Evolutionary conservation across 2,113 vertebrate genomes (phyloP).

Genomic region (Rutilus rutilus): DNA sequence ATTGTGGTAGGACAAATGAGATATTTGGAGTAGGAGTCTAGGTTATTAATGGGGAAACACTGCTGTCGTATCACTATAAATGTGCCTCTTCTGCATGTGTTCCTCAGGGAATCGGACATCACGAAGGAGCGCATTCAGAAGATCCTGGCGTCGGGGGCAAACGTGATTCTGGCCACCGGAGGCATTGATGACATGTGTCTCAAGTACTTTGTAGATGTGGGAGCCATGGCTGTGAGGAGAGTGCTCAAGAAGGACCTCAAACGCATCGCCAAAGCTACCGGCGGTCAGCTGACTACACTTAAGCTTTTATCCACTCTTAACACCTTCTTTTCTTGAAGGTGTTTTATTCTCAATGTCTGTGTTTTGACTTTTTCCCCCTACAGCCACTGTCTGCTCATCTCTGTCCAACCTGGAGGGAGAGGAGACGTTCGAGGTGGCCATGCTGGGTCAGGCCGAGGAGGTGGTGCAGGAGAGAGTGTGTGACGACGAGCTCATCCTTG

Average conservation of each 20-base stretch:
- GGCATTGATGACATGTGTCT: conserved; percentile 98
- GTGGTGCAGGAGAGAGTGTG: conserved; percentile 94
- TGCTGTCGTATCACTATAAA: too few relatives aligned
- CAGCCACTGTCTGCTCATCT: conserved; percentile 89
- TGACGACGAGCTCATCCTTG: conserved; percentile 94
- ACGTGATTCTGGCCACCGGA: conserved; percentile 92
- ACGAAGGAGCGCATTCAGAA: conserved; percentile 98
- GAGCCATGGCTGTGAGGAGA: conserved; percentile 94
- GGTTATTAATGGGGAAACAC: too few relatives aligned
- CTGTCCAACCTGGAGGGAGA: conserved; percentile 97
- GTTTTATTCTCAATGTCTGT: background rate
- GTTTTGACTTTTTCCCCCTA: conserved; percentile 42
- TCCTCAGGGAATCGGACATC: conserved; percentile 91
- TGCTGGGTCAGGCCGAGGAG: conserved; percentile 96
- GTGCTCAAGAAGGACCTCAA: conserved; percentile 95
- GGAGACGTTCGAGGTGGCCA: conserved; percentile 90
- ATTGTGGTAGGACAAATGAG: too few relatives aligned
- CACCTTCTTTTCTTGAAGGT: background rate
- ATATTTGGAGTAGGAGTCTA: too few relatives aligned
- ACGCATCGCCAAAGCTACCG: conserved; percentile 93
- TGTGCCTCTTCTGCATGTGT: background rate
- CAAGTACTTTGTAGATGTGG: conserved; percentile 94
- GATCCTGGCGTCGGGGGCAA: conserved; percentile 91
- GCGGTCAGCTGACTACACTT: conserved; percentile 74
- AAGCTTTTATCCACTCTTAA: background rate